phyloP scores from a whole-genome alignment of 2,888 invertebrate species.

The Drosophila multiciliata region DNA sequence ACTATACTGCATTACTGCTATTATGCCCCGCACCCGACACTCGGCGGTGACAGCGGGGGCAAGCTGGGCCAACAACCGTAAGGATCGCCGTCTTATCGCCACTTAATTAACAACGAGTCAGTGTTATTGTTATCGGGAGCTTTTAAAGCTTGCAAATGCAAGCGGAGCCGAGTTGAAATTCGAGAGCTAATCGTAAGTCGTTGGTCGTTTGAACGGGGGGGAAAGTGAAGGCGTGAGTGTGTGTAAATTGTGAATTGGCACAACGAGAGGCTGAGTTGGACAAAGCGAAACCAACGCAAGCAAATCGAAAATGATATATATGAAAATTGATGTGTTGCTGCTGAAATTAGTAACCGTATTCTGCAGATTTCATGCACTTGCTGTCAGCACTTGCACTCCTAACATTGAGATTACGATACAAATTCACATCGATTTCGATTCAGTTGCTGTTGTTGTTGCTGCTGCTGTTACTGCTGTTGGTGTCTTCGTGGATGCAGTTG shows the following conservation, averaged over 20 bases:
- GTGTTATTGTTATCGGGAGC: constrained; percentile 36
- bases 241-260: constrained; percentile 47
- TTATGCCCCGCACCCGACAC: constrained; percentile 25
- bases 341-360: constrained; percentile 24
- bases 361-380: constrained; percentile 52
- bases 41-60: not conserved
- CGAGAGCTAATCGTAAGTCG: constrained; percentile 24
- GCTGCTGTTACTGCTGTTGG: constrained; percentile 26
- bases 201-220: constrained; percentile 26
- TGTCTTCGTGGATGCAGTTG: constrained; percentile 59
- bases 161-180: constrained; percentile 40
- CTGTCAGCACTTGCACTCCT: constrained; percentile 39
- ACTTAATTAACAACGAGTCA: constrained; percentile 9
- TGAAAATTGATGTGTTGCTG: constrained; percentile 36
- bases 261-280: constrained; percentile 42
- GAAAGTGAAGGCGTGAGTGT: constrained; percentile 37
- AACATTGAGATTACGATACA: constrained; percentile 34
- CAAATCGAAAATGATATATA: constrained; percentile 25
- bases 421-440: constrained; percentile 44
- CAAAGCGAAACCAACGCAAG: constrained; percentile 25
- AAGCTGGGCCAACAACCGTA: constrained; percentile 10
- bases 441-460: constrained; percentile 23
- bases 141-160: constrained; percentile 31
- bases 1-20: constrained; percentile 77
- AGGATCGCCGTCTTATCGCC: constrained; percentile 30